Conservation (phyloP, 2,797 vertebrate genomes). For the Clamator glandarius region DNA sequence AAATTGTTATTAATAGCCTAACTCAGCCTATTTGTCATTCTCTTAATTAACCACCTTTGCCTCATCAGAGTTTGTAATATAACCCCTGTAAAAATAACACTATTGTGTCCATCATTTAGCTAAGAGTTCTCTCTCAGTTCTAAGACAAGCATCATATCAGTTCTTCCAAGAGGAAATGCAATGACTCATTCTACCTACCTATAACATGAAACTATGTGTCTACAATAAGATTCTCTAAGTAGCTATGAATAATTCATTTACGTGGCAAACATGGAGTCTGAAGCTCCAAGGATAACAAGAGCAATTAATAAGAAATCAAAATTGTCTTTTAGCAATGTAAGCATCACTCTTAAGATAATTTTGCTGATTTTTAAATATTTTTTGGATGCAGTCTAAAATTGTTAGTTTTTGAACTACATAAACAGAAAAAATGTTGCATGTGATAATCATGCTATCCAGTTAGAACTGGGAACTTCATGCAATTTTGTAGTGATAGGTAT, state of each 20-base stretch:
- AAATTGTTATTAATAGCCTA: not conserved
- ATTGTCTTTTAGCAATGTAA: not conserved
- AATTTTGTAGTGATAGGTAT: not conserved
- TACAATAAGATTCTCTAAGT: not conserved
- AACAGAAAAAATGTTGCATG: not conserved
- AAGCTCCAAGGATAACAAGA: not conserved
- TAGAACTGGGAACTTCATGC: not conserved
- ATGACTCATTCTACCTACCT: not conserved
- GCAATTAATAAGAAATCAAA: not conserved
- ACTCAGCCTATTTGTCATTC: not conserved
- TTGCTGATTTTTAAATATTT: not conserved
- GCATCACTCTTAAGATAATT: not conserved
- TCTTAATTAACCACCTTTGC: not conserved
- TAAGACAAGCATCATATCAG: not conserved
- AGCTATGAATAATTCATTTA: not conserved
- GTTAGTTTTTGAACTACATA: not conserved
- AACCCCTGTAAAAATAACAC: not conserved
- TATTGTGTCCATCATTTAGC: not conserved
- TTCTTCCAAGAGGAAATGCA: not conserved
- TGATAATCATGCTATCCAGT: not conserved
- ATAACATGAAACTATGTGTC: not conserved
- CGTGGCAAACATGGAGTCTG: not conserved
- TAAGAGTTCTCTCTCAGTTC: not conserved
- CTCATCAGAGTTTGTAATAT: not conserved
- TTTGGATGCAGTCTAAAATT: not conserved